Evolutionary conservation across 2,888 invertebrate species (phyloP).

Genomic region (Torymus tubicola): DNA sequence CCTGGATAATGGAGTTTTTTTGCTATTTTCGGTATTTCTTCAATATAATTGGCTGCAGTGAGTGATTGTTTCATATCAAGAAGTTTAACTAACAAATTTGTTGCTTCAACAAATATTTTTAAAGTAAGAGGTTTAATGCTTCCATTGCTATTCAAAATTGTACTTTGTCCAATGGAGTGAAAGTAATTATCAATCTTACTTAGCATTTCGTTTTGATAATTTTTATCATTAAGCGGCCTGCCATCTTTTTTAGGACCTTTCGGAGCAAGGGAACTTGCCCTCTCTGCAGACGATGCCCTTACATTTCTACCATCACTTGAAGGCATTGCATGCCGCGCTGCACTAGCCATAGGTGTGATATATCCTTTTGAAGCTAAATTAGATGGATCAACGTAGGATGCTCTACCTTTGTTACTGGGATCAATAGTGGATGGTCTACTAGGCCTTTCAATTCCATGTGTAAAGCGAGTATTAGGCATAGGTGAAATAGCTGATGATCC

Average conservation of each 20-base stretch:
- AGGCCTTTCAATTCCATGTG: slow-evolving; percentile 49
- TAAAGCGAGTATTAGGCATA: slow-evolving; percentile 52
- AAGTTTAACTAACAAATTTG: slow-evolving; percentile 65
- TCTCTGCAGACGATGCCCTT: slow-evolving; percentile 69
- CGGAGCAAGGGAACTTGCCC: slow-evolving; percentile 63
- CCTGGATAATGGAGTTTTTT: slow-evolving; percentile 80
- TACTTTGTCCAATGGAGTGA: slow-evolving; percentile 58
- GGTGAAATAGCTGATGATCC: slow-evolving; percentile 51
- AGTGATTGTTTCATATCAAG: slow-evolving; percentile 66
- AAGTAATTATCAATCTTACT: slow-evolving; percentile 70
- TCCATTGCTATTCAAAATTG: slow-evolving; percentile 67
- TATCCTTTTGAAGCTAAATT: slow-evolving; percentile 49
- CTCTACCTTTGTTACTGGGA: slow-evolving; percentile 39
- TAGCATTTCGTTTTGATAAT: slow-evolving; percentile 68
- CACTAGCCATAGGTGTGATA: slow-evolving; percentile 54
- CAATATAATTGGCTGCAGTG: slow-evolving; percentile 68
- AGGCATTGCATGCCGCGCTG: slow-evolving; percentile 35
- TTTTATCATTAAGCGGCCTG: slow-evolving; percentile 69
- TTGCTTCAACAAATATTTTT: slow-evolving; percentile 70
- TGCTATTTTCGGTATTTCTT: slow-evolving; percentile 78
- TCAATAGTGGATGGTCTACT: slow-evolving; percentile 47
- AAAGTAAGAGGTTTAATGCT: slow-evolving; percentile 70
- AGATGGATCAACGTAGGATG: slow-evolving; percentile 43
- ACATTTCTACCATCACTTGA: slow-evolving; percentile 54
- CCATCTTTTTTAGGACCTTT: slow-evolving; percentile 69